Evolutionary conservation across 2,888 invertebrate species (phyloP).

Genomic region (Polydesmus complanatus): DNA sequence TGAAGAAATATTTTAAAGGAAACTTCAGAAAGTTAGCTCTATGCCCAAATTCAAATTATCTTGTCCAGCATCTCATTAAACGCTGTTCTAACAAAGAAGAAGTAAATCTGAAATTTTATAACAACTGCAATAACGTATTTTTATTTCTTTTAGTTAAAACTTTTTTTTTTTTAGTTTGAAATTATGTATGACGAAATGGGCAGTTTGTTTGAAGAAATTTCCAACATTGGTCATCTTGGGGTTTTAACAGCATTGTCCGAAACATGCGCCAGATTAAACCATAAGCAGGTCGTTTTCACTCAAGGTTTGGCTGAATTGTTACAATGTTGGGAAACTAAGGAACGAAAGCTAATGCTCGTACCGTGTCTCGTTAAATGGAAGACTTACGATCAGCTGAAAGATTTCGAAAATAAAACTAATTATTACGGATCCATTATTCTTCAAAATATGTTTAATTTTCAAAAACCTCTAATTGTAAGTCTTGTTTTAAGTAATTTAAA

Average conservation of each 20-base stretch:
- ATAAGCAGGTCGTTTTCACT: background rate
- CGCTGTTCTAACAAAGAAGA: background rate
- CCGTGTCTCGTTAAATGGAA: background rate
- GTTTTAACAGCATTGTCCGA: background rate
- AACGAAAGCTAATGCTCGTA: background rate
- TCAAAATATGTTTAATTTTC: background rate
- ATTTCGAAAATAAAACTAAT: background rate
- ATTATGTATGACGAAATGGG: background rate
- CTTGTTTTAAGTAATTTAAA: no score
- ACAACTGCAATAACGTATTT: background rate
- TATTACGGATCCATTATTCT: background rate
- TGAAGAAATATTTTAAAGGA: background rate
- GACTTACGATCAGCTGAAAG: background rate
- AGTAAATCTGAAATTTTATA: background rate
- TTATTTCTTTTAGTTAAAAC: background rate
- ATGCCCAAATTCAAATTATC: conserved; percentile 7
- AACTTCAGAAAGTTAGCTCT: background rate
- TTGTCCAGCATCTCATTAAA: conserved; percentile 1
- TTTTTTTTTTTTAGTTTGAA: background rate
- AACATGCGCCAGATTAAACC: background rate
- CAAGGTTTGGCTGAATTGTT: background rate
- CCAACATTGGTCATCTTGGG: background rate
- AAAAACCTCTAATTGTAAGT: background rate
- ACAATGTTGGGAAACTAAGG: background rate
- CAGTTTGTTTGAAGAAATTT: no score